Conservation (phyloP, 1,140 invertebrate genomes). For the Eurosta solidaginis region DNA sequence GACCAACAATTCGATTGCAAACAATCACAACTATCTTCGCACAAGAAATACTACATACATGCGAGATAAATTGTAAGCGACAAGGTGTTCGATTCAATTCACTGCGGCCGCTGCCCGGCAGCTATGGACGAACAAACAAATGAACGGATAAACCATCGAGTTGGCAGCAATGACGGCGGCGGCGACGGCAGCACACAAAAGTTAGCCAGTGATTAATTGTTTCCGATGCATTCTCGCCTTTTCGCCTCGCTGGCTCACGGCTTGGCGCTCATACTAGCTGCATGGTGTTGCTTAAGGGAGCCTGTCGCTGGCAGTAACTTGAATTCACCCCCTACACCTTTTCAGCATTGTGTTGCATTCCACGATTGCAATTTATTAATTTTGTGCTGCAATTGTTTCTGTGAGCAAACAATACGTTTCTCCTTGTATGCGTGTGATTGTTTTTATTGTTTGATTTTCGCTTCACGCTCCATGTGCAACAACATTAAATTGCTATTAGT, state of each 20-base stretch:
- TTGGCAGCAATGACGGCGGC: too few species aligned
- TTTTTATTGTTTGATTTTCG: neutral
- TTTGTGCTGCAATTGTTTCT: constrained; percentile 1
- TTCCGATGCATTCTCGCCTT: constrained; percentile 18
- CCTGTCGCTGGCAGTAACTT: neutral
- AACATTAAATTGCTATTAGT: constrained; percentile 15
- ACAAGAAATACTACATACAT: neutral
- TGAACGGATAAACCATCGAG: neutral
- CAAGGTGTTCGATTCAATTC: constrained; percentile 2
- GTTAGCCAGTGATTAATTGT: constrained; percentile 16
- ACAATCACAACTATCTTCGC: neutral
- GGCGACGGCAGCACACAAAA: neutral
- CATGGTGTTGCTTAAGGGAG: neutral
- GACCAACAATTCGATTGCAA: too few species aligned
- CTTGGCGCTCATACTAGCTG: too few species aligned
- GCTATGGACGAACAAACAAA: neutral
- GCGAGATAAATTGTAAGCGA: neutral
- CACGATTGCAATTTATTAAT: constrained; percentile 20
- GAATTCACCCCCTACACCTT: neutral
- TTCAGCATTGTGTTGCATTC: neutral
- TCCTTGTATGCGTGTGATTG: neutral
- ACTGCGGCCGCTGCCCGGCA: neutral
- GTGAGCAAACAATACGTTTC: neutral
- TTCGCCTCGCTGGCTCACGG: neutral
- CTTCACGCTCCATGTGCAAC: constrained; percentile 7